Evolutionary conservation across 92 coral and sea anemone species (phyloP), one percentile per base, ranked within the genome.

Genomic region (Umimayanthus chanpuru): DNA sequence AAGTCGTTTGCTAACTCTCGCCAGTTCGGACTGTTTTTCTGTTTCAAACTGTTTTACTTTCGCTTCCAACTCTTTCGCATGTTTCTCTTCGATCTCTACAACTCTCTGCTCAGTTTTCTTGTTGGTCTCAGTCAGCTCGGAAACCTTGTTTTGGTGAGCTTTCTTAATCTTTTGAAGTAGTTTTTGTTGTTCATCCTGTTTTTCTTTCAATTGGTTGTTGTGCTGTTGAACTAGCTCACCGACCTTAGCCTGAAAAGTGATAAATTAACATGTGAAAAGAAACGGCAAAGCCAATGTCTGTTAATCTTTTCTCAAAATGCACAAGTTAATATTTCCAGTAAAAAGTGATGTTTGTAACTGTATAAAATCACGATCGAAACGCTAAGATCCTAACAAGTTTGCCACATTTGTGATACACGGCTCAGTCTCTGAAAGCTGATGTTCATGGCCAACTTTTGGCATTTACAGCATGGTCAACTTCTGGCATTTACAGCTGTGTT

Each of bases 1-100:
- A 91, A 93, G 88, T 73, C 96, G 94, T 85, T 97, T 97, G 23
- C 97, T 94, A 20, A 92, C 90, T 20, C 94, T 93, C 47, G 99
- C 99, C 10, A 97, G 88, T 77, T 97, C 99, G 18, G 98, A 90
- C 81, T 95, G 99, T 82, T 97, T 97, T 26, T 91, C 98, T 21
- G 91, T 86, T 71, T 95, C 98, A 58, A 91, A 77, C 78, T 97
- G 91, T 39, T 96, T 93, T 74, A 87, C 91, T 76, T 93, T 93
- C n/a, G 88, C 94, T 81, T 92, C 92, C 67, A 92, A 44, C 39
- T 91, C 93, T 68, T 92, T 91, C 23, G 21, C 79, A 65, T 93
- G 93, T 43, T 91, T 92, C 74, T 94, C 98, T 89, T 95, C 99
- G 29, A 93, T 89, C 89, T 97, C 98, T 3, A 77, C 86, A 41